phyloP scores from a whole-genome alignment of 92 coral and sea anemone species.

The Desmophyllum pertusum region DNA sequence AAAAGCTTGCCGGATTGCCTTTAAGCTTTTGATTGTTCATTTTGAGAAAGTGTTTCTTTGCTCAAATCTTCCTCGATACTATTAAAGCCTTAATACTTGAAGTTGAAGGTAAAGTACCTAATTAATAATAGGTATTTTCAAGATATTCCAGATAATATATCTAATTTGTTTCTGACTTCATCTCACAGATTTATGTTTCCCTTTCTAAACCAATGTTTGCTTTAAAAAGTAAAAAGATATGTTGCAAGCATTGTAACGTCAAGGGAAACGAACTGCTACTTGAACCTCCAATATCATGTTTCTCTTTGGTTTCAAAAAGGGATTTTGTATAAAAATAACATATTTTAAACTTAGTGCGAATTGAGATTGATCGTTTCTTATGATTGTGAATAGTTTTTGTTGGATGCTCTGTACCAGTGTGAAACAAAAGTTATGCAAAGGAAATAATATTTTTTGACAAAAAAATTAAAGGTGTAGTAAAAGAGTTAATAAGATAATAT shows the following conservation, averaged over 20 bases:
- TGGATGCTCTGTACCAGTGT: background rate
- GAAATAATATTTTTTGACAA: background rate
- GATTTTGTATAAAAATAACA: slow-evolving; percentile 24
- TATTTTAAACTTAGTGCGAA: background rate
- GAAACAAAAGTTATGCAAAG: background rate
- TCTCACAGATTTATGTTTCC: background rate
- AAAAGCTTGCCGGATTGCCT: background rate
- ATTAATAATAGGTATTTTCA: background rate
- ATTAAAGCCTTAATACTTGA: background rate
- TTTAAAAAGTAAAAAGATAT: background rate
- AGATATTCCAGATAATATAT: background rate
- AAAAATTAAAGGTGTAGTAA: no score
- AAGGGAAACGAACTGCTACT: background rate
- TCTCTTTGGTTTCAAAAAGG: background rate
- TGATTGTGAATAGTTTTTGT: background rate
- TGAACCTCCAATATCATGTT: background rate
- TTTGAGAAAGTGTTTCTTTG: background rate
- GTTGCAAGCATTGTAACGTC: background rate
- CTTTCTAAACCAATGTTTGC: background rate
- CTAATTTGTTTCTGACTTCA: background rate
- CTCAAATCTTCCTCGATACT: background rate
- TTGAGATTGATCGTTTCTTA: background rate
- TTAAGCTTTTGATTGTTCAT: background rate
- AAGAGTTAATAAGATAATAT: background rate
- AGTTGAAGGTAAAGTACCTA: background rate